Evolutionary conservation across 1,140 invertebrate genomes (phyloP).

Genomic region (Drosophila sp.): DNA sequence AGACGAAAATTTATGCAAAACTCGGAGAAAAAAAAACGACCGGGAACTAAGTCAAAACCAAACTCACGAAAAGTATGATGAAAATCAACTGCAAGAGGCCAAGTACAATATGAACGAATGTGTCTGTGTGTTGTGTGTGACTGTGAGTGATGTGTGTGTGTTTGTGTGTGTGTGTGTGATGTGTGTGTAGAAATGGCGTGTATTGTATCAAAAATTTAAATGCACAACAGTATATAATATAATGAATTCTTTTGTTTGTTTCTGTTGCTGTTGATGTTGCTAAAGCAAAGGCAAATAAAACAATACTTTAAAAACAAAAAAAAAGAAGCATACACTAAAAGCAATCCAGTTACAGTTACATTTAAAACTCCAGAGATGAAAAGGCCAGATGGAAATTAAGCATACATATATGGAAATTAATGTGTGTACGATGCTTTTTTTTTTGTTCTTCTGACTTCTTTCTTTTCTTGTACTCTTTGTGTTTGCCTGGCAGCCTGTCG

Average conservation of each 20-base stretch:
- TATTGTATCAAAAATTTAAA: constrained; percentile 79
- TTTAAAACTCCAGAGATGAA: constrained; percentile 42
- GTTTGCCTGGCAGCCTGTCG: constrained; percentile 20
- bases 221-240: constrained; percentile 69
- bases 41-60: constrained; percentile 1
- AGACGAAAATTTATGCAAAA: constrained; percentile 79
- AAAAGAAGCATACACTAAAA: constrained; percentile 26
- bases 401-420: constrained; percentile 60
- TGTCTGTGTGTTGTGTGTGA: constrained; percentile 26
- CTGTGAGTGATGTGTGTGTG: not conserved
- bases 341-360: constrained; percentile 18
- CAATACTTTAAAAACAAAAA: constrained; percentile 39
- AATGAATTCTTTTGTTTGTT: constrained; percentile 79
- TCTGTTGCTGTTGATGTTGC: constrained; percentile 25
- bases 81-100: constrained; percentile 67
- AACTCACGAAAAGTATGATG: constrained; percentile 61
- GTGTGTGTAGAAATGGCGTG: constrained; percentile 73
- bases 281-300: constrained; percentile 34
- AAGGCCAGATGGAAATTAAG: constrained; percentile 57
- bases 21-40: constrained; percentile 47
- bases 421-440: constrained; percentile 38
- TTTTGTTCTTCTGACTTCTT: constrained; percentile 24
- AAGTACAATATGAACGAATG: constrained; percentile 41
- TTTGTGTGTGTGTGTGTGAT: constrained; percentile 29
- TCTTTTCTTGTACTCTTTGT: constrained; percentile 1